Percentiles rank a stretch among this genome's conserved stretches.
These are phyloP conservation scores for Noctuana brunneofusca DNA, from an alignment of 2,888 invertebrate species.

Conservation along the genomic window DNA sequence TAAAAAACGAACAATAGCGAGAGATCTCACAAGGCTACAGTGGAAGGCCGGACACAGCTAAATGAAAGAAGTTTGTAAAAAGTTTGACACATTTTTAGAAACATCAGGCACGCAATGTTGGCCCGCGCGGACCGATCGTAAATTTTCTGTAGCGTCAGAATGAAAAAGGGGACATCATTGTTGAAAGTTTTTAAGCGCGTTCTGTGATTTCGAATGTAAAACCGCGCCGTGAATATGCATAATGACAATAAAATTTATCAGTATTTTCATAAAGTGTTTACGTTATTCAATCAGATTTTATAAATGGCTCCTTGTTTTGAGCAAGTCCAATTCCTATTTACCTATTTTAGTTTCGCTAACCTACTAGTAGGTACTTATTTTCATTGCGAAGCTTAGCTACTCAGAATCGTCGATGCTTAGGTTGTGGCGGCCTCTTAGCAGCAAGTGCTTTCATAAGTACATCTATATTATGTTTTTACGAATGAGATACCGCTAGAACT, in stretches of 20 bases:
- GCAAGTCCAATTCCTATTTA: conserved; percentile 13
- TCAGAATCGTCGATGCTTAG: too few species aligned
- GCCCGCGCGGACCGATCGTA: conserved; percentile 73
- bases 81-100: conserved; percentile 83
- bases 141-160: conserved; percentile 80
- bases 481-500: too few species aligned
- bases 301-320: conserved; percentile 10
- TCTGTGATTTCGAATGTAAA: conserved; percentile 62
- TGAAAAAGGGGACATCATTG: conserved; percentile 80
- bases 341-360: conserved; percentile 23
- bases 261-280: conserved; percentile 35
- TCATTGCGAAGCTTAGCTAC: too few species aligned
- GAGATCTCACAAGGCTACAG: conserved; percentile 69
- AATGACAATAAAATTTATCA: conserved; percentile 51
- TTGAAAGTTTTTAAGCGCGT: conserved; percentile 75
- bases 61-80: conserved; percentile 82
- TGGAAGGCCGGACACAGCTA: conserved; percentile 75
- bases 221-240: conserved; percentile 56
- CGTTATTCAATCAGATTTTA: conserved; percentile 29
- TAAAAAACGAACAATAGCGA: conserved; percentile 79
- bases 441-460: too few species aligned
- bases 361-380: not conserved
- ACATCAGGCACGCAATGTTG: conserved; percentile 79
- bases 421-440: too few species aligned
- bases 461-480: too few species aligned